Conservation (phyloP, 2,888 invertebrate genomes). For the Eucera pruinosa region DNA sequence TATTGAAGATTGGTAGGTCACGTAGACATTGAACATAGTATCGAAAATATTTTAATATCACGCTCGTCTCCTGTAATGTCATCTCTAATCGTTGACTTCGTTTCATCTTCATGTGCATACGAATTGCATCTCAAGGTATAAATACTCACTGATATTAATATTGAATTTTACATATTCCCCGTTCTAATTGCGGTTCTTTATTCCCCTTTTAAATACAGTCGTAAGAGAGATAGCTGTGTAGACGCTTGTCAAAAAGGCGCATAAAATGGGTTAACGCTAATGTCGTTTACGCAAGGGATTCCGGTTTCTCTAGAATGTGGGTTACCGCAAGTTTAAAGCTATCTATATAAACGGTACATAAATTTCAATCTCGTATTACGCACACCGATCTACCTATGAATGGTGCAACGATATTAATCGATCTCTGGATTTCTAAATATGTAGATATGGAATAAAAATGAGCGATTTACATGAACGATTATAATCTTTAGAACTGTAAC, state of each 20-base stretch:
- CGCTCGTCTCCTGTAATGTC: too few species aligned
- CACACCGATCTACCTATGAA: conserved; percentile 14
- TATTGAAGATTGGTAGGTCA: too few species aligned
- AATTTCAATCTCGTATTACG: conserved; percentile 30
- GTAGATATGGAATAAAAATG: not conserved
- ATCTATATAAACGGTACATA: conserved; percentile 22
- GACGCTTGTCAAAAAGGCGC: conserved; percentile 26
- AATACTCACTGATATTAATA: conserved; percentile 5
- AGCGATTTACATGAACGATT: not conserved
- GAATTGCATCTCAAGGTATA: not conserved
- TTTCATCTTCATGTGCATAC: not conserved
- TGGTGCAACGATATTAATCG: conserved; percentile 17
- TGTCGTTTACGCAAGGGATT: conserved; percentile 45
- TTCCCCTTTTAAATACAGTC: conserved; percentile 4
- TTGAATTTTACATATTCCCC: conserved; percentile 7
- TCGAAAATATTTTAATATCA: too few species aligned
- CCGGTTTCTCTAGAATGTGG: conserved; percentile 52
- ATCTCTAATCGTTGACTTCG: too few species aligned
- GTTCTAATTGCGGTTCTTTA: not conserved
- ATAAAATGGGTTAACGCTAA: conserved; percentile 36
- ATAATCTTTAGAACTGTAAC: too few species aligned
- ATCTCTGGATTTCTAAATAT: conserved; percentile 9
- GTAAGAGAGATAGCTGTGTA: conserved; percentile 12
- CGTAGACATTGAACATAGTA: too few species aligned
- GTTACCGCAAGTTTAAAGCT: conserved; percentile 31